Base-by-base conservation (phyloP, 2,113 vertebrate genomes). In the Ursus arctos region DNA sequence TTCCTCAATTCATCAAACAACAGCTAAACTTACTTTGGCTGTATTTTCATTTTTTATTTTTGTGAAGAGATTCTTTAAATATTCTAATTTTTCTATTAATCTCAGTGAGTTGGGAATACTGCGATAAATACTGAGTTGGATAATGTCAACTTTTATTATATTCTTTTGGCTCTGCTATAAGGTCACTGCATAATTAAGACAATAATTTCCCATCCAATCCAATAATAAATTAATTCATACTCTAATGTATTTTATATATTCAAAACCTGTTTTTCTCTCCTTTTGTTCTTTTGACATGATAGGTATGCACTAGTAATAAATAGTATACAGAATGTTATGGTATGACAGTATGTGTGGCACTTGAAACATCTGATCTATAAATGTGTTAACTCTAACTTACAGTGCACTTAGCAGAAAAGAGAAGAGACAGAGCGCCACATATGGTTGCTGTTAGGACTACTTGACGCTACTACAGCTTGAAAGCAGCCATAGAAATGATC, bases 31-130 rank as follows among this genome's bases (percentile, higher is more conserved):
- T 95, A 86, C 61, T 79, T 33, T 57, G 33, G 40, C 16, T 91
- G 69, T 0, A 79, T 87, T 49, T 87, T 93, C 49, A 88, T 74
- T 72, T 71, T 63, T 83, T n/a, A 79, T 47, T 92, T 89, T 76
- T 90, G 40, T 94, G 18, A 96, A 86, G 4, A 77, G 40, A 55
- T 53, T n/a, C 21, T 88, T 92, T 77, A 81, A 91, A 81, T 69
- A 74, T 94, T 84, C 55, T 81, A 81, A 69, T n/a, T 74, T 81
- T 94, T 49, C 49, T 86, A 92, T 71, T 77, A 61, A 55, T 85
- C 74, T 88, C 69, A 88, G 61, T 89, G 51, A 71, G 28, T 19
- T 94, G 53, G 13, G 65, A 94, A 81, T 82, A 86, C n/a, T 84
- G 18, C 59, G 16, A 61, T 89, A 43, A 87, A 4, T 79, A 59